Conservation (phyloP, 2,113 vertebrate genomes). For the Thymallus thymallus region DNA sequence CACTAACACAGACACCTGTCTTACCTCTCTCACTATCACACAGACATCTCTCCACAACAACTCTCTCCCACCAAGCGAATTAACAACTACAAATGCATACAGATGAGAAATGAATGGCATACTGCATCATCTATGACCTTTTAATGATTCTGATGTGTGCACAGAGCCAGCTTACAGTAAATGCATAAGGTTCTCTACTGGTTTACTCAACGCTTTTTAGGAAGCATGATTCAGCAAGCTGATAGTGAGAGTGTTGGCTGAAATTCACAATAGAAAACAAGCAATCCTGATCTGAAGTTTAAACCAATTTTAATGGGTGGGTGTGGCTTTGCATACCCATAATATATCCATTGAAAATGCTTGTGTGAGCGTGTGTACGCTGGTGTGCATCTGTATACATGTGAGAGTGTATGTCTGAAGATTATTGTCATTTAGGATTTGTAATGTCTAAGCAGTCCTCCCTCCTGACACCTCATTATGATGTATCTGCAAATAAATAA, state of each 20-base stretch:
- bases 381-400: background rate
- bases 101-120: conserved; percentile 65
- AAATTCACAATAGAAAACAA: background rate
- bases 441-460: conserved; percentile 58
- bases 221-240: conserved; percentile 37
- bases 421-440: background rate
- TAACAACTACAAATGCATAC: conserved; percentile 54
- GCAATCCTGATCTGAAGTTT: no score
- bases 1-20: no score
- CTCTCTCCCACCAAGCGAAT: conserved; percentile 54
- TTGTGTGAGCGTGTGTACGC: background rate
- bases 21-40: no score
- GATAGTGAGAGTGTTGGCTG: conserved; percentile 20
- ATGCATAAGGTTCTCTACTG: conserved; percentile 64
- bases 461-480: conserved; percentile 56
- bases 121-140: conserved; percentile 64
- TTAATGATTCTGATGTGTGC: conserved; percentile 68
- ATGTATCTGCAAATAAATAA: conserved; percentile 66
- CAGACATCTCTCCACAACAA: conserved; percentile 31
- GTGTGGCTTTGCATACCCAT: no score
- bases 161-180: conserved; percentile 51
- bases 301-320: no score
- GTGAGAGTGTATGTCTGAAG: background rate
- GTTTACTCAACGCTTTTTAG: conserved; percentile 55
- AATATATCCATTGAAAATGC: background rate